Base-by-base conservation (phyloP, 2,888 invertebrate genomes). In the Ferdinandea cuprea region DNA sequence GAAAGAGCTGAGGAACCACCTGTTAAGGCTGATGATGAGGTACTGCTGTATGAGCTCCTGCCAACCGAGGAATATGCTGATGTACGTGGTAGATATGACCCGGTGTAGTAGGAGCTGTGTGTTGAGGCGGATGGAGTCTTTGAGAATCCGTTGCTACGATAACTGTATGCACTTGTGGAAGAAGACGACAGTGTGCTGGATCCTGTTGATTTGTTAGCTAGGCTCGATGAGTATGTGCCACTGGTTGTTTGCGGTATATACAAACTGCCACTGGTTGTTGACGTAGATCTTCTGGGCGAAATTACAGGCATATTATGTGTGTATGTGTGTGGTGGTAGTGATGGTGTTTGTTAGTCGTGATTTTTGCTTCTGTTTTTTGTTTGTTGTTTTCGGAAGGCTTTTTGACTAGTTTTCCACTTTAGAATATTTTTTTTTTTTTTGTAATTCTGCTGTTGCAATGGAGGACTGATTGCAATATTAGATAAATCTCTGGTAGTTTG, bases 241-340 rank as follows among this genome's bases (percentile, higher is more conserved):
- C 88, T 87, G 85, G 89, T 86, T 83, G 89, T 87, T 85, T 90
- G 88, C 86, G 91, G 89, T 88, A 90, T 88, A 88, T 90, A 91
- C 65, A 89, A 88, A 88, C 89, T 90, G 88, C 90, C 89, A 88
- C 90, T 89, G 87, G 88, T 88, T 87, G 90, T 89, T 86, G 89
- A 87, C 87, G 91, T 89, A 86, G 89, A 89, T 88, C 91, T 88
- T 88, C 90, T 88, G 86, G 91, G 89, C 88, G 91, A 90, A 88
- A 91, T 90, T 88, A 91, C 91, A 89, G 91, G 91, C 91, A 91
- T 91, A 91, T 91, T 91, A 89, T 85, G 85, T 85, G 85, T 85
- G 68, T 77, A 56, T 78, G 40, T 68, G 13, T 50, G 7, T 44
- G 42, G 21, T 52, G 63, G 19, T 8, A 13, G 15, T 54, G 37